Evolutionary conservation across 53 echinoderm and acorn worm genomes (phyloP).

Genomic region (Echinarachnius parma): DNA sequence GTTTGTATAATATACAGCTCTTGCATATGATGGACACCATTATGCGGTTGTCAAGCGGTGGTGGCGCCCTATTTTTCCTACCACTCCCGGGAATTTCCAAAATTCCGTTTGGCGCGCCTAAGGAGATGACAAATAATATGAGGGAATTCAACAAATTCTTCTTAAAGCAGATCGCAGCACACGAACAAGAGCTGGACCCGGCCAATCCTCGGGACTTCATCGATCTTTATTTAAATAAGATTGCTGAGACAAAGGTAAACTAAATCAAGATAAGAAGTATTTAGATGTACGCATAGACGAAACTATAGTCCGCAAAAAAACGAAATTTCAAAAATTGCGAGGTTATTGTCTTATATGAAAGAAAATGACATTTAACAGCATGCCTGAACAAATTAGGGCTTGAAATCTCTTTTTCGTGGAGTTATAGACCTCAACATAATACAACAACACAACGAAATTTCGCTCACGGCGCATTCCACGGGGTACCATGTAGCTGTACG

Average conservation of each 20-base stretch:
- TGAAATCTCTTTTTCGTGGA: too few relatives aligned
- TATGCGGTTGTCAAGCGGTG: conserved; percentile 6
- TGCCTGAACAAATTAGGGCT: too few relatives aligned
- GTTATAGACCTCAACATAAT: too few relatives aligned
- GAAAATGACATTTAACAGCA: too few relatives aligned
- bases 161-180: conserved; percentile 18
- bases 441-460: too few relatives aligned
- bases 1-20: neutral
- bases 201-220: conserved; percentile 48
- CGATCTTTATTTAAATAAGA: conserved; percentile 41
- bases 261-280: too few relatives aligned
- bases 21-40: neutral
- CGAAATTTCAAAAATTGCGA: too few relatives aligned
- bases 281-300: too few relatives aligned
- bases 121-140: conserved; percentile 19
- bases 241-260: conserved; percentile 22
- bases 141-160: conserved; percentile 17
- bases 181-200: conserved; percentile 6
- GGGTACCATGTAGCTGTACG: too few relatives aligned
- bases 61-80: conserved; percentile 14
- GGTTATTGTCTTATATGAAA: too few relatives aligned
- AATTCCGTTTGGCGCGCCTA: conserved; percentile 12
- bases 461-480: too few relatives aligned
- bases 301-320: too few relatives aligned
- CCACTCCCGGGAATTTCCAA: conserved; percentile 32